A percentile compares a stretch with the other conserved stretches of the same genome.
Evolutionary conservation across 2,797 vertebrate species (phyloP).

Genomic region (Sorex maritimensis): DNA sequence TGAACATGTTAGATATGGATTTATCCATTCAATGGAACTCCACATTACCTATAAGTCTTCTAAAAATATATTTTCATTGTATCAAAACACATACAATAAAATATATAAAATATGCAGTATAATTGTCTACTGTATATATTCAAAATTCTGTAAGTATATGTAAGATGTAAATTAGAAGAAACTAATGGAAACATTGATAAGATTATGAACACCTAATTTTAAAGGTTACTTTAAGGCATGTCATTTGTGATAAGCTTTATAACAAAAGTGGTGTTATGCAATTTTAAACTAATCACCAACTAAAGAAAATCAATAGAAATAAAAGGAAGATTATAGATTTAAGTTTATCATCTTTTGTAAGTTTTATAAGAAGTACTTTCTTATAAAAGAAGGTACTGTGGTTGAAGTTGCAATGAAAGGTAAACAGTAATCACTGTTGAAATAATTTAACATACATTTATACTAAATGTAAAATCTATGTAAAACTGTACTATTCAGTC

Average conservation of each 20-base stretch:
- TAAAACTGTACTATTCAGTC: neutral
- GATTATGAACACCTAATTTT: neutral
- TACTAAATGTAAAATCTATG: neutral
- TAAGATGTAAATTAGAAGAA: neutral
- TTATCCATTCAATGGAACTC: too few relatives aligned
- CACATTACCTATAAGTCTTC: too few relatives aligned
- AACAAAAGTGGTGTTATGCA: neutral
- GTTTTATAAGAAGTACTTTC: neutral
- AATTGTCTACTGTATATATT: neutral
- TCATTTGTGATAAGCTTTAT: neutral
- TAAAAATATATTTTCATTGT: too few relatives aligned
- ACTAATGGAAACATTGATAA: neutral
- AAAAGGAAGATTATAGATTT: neutral
- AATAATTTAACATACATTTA: neutral
- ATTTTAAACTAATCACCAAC: slow-evolving; percentile 2
- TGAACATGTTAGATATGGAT: neutral
- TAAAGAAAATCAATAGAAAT: neutral
- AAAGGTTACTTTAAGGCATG: neutral
- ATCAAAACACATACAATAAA: neutral
- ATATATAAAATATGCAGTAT: slow-evolving; percentile 1
- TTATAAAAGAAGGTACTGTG: neutral
- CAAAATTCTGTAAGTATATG: neutral
- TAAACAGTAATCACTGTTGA: neutral
- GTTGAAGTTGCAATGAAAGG: neutral
- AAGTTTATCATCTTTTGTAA: neutral